A percentile compares a stretch with the other conserved stretches of the same genome.
These are phyloP conservation scores for Pterocles gutturalis DNA, from an alignment of 2,113 vertebrate species.

Conservation along the genomic window DNA sequence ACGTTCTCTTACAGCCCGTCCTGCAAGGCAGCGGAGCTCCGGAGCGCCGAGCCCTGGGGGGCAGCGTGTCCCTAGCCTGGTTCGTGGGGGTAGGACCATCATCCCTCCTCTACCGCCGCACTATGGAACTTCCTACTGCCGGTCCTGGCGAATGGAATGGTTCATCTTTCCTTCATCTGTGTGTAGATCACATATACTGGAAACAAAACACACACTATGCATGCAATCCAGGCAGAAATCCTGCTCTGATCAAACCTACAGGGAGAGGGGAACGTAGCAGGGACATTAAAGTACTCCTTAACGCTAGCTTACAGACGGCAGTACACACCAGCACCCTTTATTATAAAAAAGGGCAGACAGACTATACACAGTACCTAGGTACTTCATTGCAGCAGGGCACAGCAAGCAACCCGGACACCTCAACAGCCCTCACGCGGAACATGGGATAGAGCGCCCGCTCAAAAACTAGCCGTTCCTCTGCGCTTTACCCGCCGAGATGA, in stretches of 20 bases:
- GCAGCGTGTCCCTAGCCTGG: neutral
- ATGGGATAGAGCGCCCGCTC: rapidly evolving
- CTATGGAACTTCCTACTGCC: neutral
- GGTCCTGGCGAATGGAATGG: neutral
- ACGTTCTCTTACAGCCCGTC: neutral
- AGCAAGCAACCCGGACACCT: neutral
- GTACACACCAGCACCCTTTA: neutral
- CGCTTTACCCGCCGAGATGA: neutral
- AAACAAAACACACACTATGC: slow-evolving; percentile 57
- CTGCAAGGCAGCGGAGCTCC: neutral
- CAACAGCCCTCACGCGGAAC: neutral
- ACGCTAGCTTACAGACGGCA: neutral
- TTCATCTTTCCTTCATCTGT: slow-evolving; percentile 9
- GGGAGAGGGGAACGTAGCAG: neutral
- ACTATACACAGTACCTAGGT: neutral
- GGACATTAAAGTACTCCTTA: neutral
- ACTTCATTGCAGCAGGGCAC: neutral
- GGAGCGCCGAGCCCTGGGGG: neutral
- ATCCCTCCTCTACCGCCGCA: neutral
- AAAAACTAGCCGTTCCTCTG: neutral
- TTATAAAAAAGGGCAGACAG: neutral
- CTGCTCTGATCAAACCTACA: slow-evolving; percentile 48
- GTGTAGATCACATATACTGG: slow-evolving; percentile 37
- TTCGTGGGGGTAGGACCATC: rapidly evolving
- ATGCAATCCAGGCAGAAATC: slow-evolving; percentile 64